Base-by-base conservation (phyloP, 2,888 invertebrate genomes). In the Dinocampus coccinellae region DNA sequence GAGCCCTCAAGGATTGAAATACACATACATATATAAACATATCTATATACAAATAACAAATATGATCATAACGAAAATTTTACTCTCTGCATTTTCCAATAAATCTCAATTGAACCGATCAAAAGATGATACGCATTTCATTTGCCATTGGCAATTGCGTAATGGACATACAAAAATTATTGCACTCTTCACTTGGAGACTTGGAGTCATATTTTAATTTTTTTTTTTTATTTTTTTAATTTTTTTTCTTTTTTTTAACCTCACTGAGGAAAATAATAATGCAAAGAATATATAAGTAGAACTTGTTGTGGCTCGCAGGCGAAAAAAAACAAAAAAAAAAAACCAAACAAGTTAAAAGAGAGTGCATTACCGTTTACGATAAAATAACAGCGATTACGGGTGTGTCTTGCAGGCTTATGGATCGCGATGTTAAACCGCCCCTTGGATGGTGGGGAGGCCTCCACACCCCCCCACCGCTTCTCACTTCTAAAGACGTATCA, bases 321-420 rank as follows among this genome's bases (percentile, higher is more conserved):
- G 77, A 26, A 42, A 16, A 33, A 33, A 26, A 47, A 69, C 33
- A 34, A 39, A 60, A 57, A 63, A 55, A 62, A 55, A 55, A 55
- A 55, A 29, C 22, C 1, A 65, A 22, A 36, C 11, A 55, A 52
- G 53, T 33, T 65, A 66, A 24, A 47, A 47, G 63, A 70, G 68
- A 69, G 71, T 53, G 71, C 83, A 84, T 85, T 85, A 85, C 84
- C 80, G 82, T 82, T 78, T 81, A 81, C 81, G 83, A 84, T 81
- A 78, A 82, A 85, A 85, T 85, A 85, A 85, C 84, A 81, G 80
- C 83, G 82, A 85, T 85, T 85, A 85, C 79, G 70, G 69, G 65
- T 65, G 47, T 64, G 64, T 76, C 66, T 71, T 74, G 69, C 70
- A 71, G 78, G 78, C 78, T 79, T 78, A 78, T 74, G 79, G 75